Evolutionary conservation across 2,113 vertebrate genomes (phyloP).

Genomic region (Lepisosteus osseus): DNA sequence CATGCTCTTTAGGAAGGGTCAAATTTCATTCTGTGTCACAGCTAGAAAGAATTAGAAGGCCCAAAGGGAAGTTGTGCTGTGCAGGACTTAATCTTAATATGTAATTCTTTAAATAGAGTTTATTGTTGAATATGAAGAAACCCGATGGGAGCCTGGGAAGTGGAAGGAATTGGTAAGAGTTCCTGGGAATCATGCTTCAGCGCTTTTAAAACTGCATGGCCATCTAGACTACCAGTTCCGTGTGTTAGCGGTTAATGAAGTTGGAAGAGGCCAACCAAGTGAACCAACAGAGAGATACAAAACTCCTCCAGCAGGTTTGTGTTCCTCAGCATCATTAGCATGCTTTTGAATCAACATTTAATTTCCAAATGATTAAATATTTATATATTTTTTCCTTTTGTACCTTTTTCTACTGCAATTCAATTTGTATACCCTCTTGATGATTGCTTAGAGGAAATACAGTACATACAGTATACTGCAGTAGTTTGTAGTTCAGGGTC

Average conservation of each 20-base stretch:
- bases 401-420: no score
- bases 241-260: slow-evolving; percentile 69
- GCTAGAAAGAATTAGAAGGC: background rate
- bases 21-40: background rate
- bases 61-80: slow-evolving; percentile 8
- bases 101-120: slow-evolving; percentile 70
- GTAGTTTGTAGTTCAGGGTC: no score
- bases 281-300: slow-evolving; percentile 70
- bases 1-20: no score
- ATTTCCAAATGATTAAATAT: no score
- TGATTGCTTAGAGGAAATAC: no score
- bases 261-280: slow-evolving; percentile 78
- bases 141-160: slow-evolving; percentile 69
- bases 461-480: no score
- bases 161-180: slow-evolving; percentile 78
- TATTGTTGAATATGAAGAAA: slow-evolving; percentile 86
- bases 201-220: slow-evolving; percentile 67
- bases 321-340: no score
- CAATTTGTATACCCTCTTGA: no score
- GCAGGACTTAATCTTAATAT: slow-evolving; percentile 33
- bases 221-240: slow-evolving; percentile 83
- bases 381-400: no score
- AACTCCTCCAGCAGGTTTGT: slow-evolving; percentile 78
- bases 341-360: no score
- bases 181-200: slow-evolving; percentile 63